A percentile compares a stretch with the other conserved stretches of the same genome.
These are phyloP conservation scores for Platanista minor DNA, from an alignment of 2,113 vertebrate genomes.

Conservation along the genomic window DNA sequence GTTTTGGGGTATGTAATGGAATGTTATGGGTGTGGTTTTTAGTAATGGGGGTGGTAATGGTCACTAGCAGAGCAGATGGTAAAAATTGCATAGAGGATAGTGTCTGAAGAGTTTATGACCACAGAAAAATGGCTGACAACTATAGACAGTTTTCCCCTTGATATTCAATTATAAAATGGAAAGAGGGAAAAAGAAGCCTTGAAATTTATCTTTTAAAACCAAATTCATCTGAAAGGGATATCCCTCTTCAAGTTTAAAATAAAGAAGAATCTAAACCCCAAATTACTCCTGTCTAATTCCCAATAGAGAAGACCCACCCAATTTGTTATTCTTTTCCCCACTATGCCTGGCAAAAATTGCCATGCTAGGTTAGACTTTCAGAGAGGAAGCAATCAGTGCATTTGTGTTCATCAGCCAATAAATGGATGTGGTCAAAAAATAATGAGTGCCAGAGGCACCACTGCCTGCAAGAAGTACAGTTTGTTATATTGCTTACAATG, in stretches of 20 bases:
- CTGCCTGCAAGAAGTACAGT: slow-evolving; percentile 86
- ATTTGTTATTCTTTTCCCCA: slow-evolving; percentile 40
- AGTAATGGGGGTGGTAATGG: slow-evolving; percentile 78
- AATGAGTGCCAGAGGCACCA: slow-evolving; percentile 78
- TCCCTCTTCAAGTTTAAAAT: slow-evolving; percentile 41
- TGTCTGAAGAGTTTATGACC: slow-evolving; percentile 70
- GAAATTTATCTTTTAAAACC: slow-evolving; percentile 47
- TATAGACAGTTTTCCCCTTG: slow-evolving; percentile 57
- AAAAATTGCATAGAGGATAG: slow-evolving; percentile 74
- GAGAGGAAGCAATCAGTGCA: slow-evolving; percentile 76
- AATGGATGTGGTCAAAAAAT: slow-evolving; percentile 75
- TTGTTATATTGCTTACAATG: slow-evolving; percentile 90
- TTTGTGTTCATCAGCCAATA: slow-evolving; percentile 82
- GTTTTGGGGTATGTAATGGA: slow-evolving; percentile 78
- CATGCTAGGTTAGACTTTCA: slow-evolving; percentile 69
- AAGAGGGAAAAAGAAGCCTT: slow-evolving; percentile 45
- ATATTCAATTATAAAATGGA: slow-evolving; percentile 29
- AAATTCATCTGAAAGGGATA: slow-evolving; percentile 59
- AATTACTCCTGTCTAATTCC: slow-evolving; percentile 53
- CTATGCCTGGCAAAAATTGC: slow-evolving; percentile 72
- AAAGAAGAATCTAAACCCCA: slow-evolving; percentile 47
- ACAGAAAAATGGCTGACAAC: slow-evolving; percentile 78
- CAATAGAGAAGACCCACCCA: slow-evolving; percentile 63
- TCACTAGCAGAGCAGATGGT: slow-evolving; percentile 78
- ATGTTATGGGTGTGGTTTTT: slow-evolving; percentile 74